phyloP scores from a whole-genome alignment of 2,797 vertebrate species.

The Pipistrellus kuhlii region DNA sequence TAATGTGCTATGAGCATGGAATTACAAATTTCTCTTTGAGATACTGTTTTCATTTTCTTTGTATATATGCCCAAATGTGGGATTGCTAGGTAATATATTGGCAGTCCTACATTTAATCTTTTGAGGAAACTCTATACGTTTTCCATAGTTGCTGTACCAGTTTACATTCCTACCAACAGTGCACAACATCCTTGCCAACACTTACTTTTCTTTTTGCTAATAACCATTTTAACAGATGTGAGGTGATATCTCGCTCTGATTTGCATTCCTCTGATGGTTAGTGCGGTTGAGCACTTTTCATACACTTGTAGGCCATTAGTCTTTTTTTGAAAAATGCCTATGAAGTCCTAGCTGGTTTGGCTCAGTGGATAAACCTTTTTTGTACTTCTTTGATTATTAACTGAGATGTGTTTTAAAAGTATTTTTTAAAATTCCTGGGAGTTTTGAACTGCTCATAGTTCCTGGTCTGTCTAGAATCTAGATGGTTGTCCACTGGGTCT shows the following conservation, averaged over 20 bases:
- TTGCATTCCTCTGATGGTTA: neutral
- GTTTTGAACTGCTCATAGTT: neutral
- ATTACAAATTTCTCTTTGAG: neutral
- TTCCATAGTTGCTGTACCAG: neutral
- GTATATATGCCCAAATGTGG: neutral
- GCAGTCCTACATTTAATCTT: neutral
- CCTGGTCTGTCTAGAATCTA: neutral
- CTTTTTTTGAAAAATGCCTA: neutral
- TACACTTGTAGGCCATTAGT: neutral
- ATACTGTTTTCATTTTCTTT: neutral
- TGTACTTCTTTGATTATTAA: neutral
- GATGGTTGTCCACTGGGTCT: neutral
- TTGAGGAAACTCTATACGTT: neutral
- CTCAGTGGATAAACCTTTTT: neutral
- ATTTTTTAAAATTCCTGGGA: neutral
- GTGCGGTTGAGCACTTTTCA: neutral
- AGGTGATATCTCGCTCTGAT: neutral
- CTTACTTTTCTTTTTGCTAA: neutral
- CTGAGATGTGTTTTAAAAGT: neutral
- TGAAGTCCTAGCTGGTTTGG: too few relatives aligned
- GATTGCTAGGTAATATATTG: neutral
- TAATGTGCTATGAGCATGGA: neutral
- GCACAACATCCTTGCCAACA: neutral
- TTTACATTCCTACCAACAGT: neutral
- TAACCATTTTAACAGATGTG: neutral